Percentiles rank a stretch among this genome's conserved stretches.
Conservation (phyloP, 2,113 vertebrate genomes). For the Brachyistius frenatus region DNA sequence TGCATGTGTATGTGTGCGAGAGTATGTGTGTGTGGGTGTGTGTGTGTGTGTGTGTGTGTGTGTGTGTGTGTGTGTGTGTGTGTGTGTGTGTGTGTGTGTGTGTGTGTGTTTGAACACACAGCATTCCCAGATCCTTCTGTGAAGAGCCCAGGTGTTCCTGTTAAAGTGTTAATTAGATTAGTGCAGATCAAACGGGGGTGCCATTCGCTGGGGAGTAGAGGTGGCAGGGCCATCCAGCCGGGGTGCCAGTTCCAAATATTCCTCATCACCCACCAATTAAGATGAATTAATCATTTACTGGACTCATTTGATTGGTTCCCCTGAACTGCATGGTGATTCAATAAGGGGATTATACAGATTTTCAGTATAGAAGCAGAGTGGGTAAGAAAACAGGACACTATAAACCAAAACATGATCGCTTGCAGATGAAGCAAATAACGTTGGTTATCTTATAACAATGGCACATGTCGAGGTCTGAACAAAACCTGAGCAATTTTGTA, state of each 20-base stretch:
- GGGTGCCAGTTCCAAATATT: constrained; percentile 53
- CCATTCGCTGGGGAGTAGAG: constrained; percentile 62
- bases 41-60: not conserved
- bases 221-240: constrained; percentile 57
- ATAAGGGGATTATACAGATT: not conserved
- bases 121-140: constrained; percentile 58
- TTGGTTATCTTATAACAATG: not conserved
- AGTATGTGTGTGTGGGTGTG: not conserved
- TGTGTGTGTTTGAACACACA: not conserved
- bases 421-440: not conserved
- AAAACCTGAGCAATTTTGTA: not conserved
- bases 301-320: constrained; percentile 57
- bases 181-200: constrained; percentile 80
- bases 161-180: constrained; percentile 86
- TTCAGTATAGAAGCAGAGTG: too few species aligned
- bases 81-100: constrained; percentile 5
- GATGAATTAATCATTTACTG: constrained; percentile 72
- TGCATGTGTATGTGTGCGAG: not conserved
- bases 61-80: not conserved
- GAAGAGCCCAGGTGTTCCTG: constrained; percentile 85
- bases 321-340: constrained; percentile 9
- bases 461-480: fast-evolving
- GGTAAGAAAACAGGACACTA: not conserved
- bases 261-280: constrained; percentile 72
- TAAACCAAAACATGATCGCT: not conserved